A percentile compares a stretch with the other conserved stretches of the same genome.
Evolutionary conservation across 1,140 invertebrate genomes (phyloP).

Genomic region (Contarinia nasturtii): DNA sequence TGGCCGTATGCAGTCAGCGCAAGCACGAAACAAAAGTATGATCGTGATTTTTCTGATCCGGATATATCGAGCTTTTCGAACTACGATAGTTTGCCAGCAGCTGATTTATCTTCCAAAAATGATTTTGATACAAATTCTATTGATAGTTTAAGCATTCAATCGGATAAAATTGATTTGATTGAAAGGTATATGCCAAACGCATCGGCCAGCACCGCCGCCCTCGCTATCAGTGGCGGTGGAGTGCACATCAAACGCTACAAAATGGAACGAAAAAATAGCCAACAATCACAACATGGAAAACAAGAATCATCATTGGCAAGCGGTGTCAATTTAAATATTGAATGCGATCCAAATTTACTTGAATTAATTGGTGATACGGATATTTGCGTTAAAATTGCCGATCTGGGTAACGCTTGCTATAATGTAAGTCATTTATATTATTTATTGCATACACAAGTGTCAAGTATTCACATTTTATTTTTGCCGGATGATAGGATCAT

Average conservation of each 20-base stretch:
- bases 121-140: neutral
- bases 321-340: neutral
- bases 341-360: neutral
- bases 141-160: too few relatives aligned
- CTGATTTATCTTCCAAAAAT: neutral
- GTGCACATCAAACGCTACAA: slow-evolving; percentile 15
- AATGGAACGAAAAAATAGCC: slow-evolving; percentile 14
- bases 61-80: too few relatives aligned
- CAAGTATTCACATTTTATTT: slow-evolving; percentile 32
- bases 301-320: slow-evolving; percentile 8
- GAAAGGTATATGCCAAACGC: too few relatives aligned
- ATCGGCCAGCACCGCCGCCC: too few relatives aligned
- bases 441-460: slow-evolving; percentile 55
- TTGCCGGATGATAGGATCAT: slow-evolving; percentile 20
- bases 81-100: too few relatives aligned
- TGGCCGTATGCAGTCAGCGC: too few relatives aligned
- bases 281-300: slow-evolving; percentile 13
- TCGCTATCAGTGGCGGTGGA: neutral
- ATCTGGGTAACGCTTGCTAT: slow-evolving; percentile 98
- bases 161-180: too few relatives aligned
- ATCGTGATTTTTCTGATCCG: too few relatives aligned
- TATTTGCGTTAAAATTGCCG: slow-evolving; percentile 86
- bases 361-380: slow-evolving; percentile 62
- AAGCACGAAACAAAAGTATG: too few relatives aligned
- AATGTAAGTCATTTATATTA: slow-evolving; percentile 22